A percentile compares a stretch with the other conserved stretches of the same genome.
Conservation (phyloP, 2,113 vertebrate species). For the Muntiacus reevesi region DNA sequence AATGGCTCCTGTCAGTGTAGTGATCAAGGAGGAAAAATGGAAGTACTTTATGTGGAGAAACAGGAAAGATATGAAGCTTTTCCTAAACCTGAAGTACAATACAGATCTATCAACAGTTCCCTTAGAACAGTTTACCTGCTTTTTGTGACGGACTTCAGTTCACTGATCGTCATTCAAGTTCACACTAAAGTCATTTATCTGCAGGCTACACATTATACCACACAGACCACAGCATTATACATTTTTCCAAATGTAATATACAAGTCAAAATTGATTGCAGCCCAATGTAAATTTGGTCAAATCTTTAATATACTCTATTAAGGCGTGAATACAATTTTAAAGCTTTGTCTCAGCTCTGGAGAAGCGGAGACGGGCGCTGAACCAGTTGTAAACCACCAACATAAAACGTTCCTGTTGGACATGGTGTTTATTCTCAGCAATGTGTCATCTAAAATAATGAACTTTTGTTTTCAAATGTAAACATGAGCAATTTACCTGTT, state of each 20-base stretch:
- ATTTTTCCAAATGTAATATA: slow-evolving; percentile 14
- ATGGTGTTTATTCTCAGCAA: slow-evolving; percentile 16
- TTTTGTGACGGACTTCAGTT: slow-evolving; percentile 25
- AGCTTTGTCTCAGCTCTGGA: slow-evolving; percentile 34
- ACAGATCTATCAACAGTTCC: slow-evolving; percentile 14
- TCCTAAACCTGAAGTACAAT: slow-evolving; percentile 37
- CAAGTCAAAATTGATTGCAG: slow-evolving; percentile 16
- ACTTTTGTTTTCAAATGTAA: background rate
- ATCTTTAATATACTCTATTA: slow-evolving; percentile 39
- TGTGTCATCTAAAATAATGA: slow-evolving; percentile 41
- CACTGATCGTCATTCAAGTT: slow-evolving; percentile 44
- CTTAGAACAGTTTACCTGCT: slow-evolving; percentile 45
- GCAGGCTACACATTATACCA: background rate
- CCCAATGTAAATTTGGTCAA: slow-evolving; percentile 51
- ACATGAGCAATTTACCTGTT: slow-evolving; percentile 58
- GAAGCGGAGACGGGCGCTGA: background rate
- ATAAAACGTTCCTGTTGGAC: background rate
- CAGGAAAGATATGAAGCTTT: slow-evolving; percentile 37
- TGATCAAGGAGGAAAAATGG: slow-evolving; percentile 2
- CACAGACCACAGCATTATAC: slow-evolving; percentile 12
- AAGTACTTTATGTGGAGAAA: background rate
- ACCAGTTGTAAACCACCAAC: background rate
- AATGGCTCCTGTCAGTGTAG: background rate
- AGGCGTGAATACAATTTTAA: slow-evolving; percentile 21
- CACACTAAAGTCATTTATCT: background rate